Evolutionary conservation across 1,140 invertebrate species (phyloP).

Genomic region (Diabrotica virgifera): DNA sequence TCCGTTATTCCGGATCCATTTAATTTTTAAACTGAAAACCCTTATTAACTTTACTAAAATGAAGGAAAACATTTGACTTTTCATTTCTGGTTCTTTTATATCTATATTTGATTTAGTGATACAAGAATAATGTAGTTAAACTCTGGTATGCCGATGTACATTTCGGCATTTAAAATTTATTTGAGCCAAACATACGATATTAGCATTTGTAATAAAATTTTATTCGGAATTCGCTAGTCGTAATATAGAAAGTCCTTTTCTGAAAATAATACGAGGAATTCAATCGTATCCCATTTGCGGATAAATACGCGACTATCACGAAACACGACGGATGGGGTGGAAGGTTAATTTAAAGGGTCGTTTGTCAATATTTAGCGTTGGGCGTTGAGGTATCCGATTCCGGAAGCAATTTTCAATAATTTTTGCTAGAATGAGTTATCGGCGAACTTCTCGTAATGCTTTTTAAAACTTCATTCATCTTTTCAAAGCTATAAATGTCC

Average conservation of each 20-base stretch:
- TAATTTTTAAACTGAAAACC: too few species aligned
- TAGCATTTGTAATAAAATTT: slow-evolving; percentile 21
- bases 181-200: slow-evolving; percentile 15
- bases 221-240: slow-evolving; percentile 16
- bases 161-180: slow-evolving; percentile 14
- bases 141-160: slow-evolving; percentile 11
- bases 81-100: too few species aligned
- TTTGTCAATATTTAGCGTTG: slow-evolving; percentile 7
- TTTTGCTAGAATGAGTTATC: too few species aligned
- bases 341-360: slow-evolving; percentile 8
- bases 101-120: too few species aligned
- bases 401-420: too few species aligned
- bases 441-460: too few species aligned
- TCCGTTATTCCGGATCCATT: too few species aligned
- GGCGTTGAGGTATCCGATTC: too few species aligned
- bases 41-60: too few species aligned
- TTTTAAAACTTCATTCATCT: too few species aligned
- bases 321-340: slow-evolving; percentile 9
- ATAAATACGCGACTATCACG: slow-evolving; percentile 15
- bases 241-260: slow-evolving; percentile 13
- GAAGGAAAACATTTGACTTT: too few species aligned
- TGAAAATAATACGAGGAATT: slow-evolving; percentile 17
- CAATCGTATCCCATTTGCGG: slow-evolving; percentile 14
- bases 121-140: not conserved
- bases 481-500: too few species aligned